Evolutionary conservation across 2,888 invertebrate genomes (phyloP).

Genomic region (Autographa gamma): DNA sequence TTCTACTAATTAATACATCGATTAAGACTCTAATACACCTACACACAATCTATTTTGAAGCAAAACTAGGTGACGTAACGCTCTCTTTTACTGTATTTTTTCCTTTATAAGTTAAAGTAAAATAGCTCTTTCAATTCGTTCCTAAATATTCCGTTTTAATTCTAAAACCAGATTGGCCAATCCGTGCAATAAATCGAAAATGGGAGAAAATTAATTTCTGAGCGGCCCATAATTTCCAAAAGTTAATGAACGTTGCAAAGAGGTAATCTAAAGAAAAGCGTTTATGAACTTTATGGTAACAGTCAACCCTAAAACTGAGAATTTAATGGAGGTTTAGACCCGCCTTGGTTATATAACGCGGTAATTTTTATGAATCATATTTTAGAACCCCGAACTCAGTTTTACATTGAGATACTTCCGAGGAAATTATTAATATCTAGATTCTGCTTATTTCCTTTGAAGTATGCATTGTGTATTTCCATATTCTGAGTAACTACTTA

Average conservation of each 20-base stretch:
- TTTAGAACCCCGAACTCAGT: constrained; percentile 36
- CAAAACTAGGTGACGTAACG: no score
- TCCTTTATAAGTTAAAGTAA: constrained; percentile 1
- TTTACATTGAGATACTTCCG: constrained; percentile 8
- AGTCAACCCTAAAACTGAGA: constrained; percentile 57
- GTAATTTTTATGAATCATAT: constrained; percentile 58
- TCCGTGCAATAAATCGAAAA: constrained; percentile 67
- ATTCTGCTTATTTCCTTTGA: neutral
- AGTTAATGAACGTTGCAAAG: constrained; percentile 68
- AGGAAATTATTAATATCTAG: constrained; percentile 11
- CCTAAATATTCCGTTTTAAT: constrained; percentile 49
- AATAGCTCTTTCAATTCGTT: constrained; percentile 16
- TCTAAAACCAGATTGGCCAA: constrained; percentile 64
- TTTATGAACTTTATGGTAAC: constrained; percentile 57
- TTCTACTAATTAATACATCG: no score
- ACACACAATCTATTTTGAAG: no score
- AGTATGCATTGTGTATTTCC: neutral
- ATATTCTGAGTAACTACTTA: neutral
- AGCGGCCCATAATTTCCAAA: constrained; percentile 62
- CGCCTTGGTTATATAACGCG: constrained; percentile 43
- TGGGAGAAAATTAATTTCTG: constrained; percentile 67
- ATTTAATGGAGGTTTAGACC: constrained; percentile 57
- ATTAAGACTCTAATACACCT: no score
- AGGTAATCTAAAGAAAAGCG: constrained; percentile 62
- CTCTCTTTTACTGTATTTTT: no score